phyloP scores from a whole-genome alignment of 2,113 vertebrate species.

The Sander lucioperca region DNA sequence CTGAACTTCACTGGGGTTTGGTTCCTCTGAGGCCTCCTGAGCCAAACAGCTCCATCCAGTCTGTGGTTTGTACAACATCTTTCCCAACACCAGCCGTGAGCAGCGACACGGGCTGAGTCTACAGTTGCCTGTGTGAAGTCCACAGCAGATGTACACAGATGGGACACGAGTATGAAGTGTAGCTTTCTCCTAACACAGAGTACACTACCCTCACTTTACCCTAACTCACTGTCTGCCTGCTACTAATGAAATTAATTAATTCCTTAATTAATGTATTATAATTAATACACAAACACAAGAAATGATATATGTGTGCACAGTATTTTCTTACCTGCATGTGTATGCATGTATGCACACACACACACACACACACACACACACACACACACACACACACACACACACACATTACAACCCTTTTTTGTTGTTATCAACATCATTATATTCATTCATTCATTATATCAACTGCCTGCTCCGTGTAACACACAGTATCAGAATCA shows the following conservation, averaged over 20 bases:
- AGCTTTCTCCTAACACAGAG: background rate
- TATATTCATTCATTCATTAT: background rate
- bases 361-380: too few relatives aligned
- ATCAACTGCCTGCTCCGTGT: background rate
- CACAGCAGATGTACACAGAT: conserved; percentile 10
- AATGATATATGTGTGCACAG: too few relatives aligned
- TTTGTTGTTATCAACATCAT: background rate
- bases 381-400: background rate
- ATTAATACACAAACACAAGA: too few relatives aligned
- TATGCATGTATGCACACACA: too few relatives aligned
- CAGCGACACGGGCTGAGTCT: background rate
- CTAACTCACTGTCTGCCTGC: too few relatives aligned
- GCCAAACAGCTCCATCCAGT: conserved; percentile 16
- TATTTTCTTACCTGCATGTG: too few relatives aligned
- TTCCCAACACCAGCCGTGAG: background rate
- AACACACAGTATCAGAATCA: too few relatives aligned
- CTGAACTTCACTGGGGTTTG: conserved; percentile 33
- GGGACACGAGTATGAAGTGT: background rate
- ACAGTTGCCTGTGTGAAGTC: background rate
- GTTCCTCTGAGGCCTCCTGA: conserved; percentile 23
- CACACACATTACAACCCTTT: background rate
- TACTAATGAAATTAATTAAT: too few relatives aligned
- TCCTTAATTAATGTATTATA: too few relatives aligned
- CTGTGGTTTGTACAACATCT: conserved; percentile 17
- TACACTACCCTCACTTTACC: too few relatives aligned